phyloP scores from a whole-genome alignment of 2,113 vertebrate species.

The Sceloporus undulatus region DNA sequence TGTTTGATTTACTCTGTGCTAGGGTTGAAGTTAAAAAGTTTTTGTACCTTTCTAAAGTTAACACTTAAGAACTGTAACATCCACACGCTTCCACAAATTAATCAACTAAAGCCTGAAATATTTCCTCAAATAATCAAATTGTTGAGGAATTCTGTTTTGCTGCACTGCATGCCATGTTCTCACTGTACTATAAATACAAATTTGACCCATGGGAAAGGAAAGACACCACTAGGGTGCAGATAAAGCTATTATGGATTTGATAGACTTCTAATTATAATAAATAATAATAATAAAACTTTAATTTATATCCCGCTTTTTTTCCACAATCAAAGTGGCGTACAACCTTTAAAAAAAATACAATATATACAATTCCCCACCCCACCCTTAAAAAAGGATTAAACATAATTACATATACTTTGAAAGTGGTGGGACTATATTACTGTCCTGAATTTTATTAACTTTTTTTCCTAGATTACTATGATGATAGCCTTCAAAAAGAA shows the following conservation, averaged over 20 bases:
- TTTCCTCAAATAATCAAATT: neutral
- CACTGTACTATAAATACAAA: neutral
- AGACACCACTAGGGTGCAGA: neutral
- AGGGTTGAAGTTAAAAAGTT: neutral
- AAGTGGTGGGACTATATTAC: neutral
- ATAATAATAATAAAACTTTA: too few species aligned
- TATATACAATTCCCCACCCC: too few species aligned
- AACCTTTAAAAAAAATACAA: too few species aligned
- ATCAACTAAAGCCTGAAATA: neutral
- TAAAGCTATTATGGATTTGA: neutral
- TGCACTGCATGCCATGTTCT: neutral
- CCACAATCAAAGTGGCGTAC: too few species aligned
- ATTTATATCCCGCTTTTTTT: too few species aligned
- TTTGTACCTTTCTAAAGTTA: neutral
- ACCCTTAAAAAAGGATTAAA: too few species aligned
- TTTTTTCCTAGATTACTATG: neutral
- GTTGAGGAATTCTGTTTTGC: neutral
- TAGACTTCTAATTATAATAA: neutral
- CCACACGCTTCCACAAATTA: neutral
- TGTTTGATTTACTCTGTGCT: constrained; percentile 11
- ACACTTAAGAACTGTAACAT: neutral
- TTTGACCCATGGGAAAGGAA: neutral
- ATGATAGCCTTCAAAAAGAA: neutral
- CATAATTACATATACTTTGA: neutral
- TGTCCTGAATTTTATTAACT: neutral